Conservation (phyloP, 2,113 vertebrate genomes). For the Nibea coibor region DNA sequence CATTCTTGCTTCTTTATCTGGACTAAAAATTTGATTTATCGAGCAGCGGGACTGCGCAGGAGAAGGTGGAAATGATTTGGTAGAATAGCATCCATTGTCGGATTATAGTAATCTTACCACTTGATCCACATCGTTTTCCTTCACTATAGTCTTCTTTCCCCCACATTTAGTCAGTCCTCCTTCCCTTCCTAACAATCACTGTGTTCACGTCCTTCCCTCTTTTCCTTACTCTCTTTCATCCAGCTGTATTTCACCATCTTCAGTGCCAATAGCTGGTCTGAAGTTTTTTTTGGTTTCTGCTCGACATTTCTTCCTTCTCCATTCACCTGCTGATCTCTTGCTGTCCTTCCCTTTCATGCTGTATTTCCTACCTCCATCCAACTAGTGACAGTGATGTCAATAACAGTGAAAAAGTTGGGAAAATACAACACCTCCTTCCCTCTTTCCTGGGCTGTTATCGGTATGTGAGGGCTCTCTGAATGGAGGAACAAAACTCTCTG, state of each 20-base stretch:
- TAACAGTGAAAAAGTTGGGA: slow-evolving; percentile 1
- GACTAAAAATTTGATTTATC: neutral
- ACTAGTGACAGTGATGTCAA: neutral
- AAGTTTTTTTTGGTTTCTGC: neutral
- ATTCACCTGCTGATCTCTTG: neutral
- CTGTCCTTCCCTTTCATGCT: neutral
- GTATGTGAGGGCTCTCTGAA: slow-evolving; percentile 26
- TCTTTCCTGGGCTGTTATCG: slow-evolving; percentile 23
- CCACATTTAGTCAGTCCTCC: neutral
- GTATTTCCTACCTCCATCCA: neutral
- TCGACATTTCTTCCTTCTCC: slow-evolving; percentile 5
- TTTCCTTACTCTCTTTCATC: neutral
- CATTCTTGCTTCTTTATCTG: neutral
- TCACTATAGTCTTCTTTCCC: neutral
- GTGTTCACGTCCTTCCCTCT: neutral
- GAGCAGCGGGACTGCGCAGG: neutral
- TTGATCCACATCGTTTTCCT: neutral
- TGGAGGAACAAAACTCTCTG: slow-evolving; percentile 14
- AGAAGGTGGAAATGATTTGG: neutral
- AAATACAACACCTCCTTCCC: slow-evolving; percentile 11
- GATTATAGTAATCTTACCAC: neutral
- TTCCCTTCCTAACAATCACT: neutral
- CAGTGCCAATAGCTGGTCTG: neutral
- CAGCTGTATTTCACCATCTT: neutral
- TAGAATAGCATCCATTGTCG: neutral